Conservation (phyloP, 2,113 vertebrate genomes). For the Vidua chalybeata region DNA sequence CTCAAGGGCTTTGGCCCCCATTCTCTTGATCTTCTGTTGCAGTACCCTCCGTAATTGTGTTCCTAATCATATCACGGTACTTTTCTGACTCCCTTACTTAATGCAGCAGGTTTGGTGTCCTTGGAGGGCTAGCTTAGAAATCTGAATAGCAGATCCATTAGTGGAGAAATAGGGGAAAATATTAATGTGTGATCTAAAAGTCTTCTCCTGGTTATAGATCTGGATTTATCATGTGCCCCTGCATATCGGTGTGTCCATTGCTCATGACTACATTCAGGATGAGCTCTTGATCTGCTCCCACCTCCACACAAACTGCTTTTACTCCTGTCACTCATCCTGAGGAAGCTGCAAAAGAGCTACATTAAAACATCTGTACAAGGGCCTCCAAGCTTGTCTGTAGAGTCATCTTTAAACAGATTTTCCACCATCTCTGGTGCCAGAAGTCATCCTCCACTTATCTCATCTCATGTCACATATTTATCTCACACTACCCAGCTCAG, state of each 20-base stretch:
- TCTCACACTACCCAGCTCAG: background rate
- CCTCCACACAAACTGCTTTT: background rate
- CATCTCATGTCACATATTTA: background rate
- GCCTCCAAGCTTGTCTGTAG: background rate
- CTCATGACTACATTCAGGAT: background rate
- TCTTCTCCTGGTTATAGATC: background rate
- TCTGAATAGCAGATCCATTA: background rate
- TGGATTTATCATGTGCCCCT: background rate
- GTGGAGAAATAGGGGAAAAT: background rate
- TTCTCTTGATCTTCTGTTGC: background rate
- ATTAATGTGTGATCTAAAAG: background rate
- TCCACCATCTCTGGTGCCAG: background rate
- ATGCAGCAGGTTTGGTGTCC: background rate
- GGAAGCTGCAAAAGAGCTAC: background rate
- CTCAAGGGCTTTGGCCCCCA: background rate
- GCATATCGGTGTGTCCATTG: background rate
- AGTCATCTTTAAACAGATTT: background rate
- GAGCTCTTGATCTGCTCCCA: background rate
- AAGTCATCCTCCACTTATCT: rapidly evolving
- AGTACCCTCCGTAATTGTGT: background rate
- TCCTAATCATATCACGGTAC: background rate
- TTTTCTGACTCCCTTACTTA: background rate
- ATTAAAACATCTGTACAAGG: background rate
- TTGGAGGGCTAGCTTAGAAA: background rate
- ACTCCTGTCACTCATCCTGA: background rate